Base-by-base conservation (phyloP, 2,888 invertebrate species). In the Ditylenchus weischeri region DNA sequence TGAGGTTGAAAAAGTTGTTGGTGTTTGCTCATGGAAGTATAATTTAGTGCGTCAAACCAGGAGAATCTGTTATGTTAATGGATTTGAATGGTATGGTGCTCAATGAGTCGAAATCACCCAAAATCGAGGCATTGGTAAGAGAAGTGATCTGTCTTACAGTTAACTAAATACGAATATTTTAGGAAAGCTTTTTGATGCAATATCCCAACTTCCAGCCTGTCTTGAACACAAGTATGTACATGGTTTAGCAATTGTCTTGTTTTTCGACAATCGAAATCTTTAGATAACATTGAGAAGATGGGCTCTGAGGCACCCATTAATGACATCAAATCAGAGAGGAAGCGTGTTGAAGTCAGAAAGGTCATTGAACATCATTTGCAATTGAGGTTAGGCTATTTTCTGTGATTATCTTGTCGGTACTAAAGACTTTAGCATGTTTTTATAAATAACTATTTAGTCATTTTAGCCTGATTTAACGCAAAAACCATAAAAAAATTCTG, bases 191-290 rank as follows among this genome's bases (percentile, higher is more conserved):
- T 48, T 47, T 62, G 23, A n/a, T 47, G 48, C 62, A 62, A 48
- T 62, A 62, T 47, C 62, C 62, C 18, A 62, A 62, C n/a, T 62
- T 62, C 48, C 43, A 23, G 23, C 62, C 62, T 21, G 62, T 62
- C 18, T 48, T 62, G 23, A 62, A 62, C 21, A 62, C 62, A 18
- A 43, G 21, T 21, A 48, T 47, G 48, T 47, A 4, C 11, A 23
- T 38, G 11, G 11, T 10, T 18, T 54, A 18, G 21, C 15, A 21
- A 54, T 54, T 54, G 54, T 54, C 6, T 50, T n/a, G n/a, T 50
- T 50, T 19, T 6, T 6, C 50, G 21, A 50, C 50, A 50, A 21
- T 6, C 50, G 6, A 57, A 19, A 18, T 6, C 15, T 59, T 62
- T 62, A 62, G 61, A 47, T 19, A 62, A 62, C 11, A 36, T 21